phyloP scores from a whole-genome alignment of 2,113 vertebrate species.

The Stegastes partitus region DNA sequence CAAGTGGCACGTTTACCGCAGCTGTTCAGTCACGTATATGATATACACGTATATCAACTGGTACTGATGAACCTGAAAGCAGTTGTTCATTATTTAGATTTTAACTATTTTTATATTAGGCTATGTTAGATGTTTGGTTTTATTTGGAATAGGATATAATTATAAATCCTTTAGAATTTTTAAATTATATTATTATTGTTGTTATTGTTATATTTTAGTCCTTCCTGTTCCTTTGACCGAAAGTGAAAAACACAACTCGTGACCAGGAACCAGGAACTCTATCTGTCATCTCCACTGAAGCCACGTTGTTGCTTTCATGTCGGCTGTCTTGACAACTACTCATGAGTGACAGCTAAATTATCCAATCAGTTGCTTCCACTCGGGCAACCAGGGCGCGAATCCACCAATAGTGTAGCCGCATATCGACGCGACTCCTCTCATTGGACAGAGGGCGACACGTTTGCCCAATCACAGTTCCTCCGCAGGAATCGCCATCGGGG shows the following conservation, averaged over 20 bases:
- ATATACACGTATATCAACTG: too few species aligned
- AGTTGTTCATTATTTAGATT: too few species aligned
- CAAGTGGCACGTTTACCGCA: too few species aligned
- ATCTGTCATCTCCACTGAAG: constrained; percentile 27
- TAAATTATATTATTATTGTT: too few species aligned
- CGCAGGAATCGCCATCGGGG: constrained; percentile 46
- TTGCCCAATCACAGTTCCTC: constrained; percentile 52
- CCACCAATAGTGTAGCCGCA: constrained; percentile 52
- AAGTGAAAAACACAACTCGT: constrained; percentile 58
- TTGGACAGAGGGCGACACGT: constrained; percentile 37
- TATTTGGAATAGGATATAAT: too few species aligned
- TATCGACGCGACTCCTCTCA: rapidly evolving
- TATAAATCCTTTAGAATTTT: too few species aligned
- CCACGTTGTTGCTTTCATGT: constrained; percentile 83
- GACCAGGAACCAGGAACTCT: constrained; percentile 77
- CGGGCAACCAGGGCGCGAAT: background rate
- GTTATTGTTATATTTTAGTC: background rate
- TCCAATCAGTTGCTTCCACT: constrained; percentile 13
- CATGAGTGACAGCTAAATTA: constrained; percentile 59
- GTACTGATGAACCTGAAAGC: too few species aligned
- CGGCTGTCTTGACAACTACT: constrained; percentile 62
- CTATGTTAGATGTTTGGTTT: too few species aligned
- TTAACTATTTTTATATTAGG: background rate
- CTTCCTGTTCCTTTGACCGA: constrained; percentile 3
- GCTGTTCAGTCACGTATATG: too few species aligned